A percentile compares a stretch with the other conserved stretches of the same genome.
Evolutionary conservation across 1,140 invertebrate genomes (phyloP).

Genomic region (Ctenoplectra terminalis): DNA sequence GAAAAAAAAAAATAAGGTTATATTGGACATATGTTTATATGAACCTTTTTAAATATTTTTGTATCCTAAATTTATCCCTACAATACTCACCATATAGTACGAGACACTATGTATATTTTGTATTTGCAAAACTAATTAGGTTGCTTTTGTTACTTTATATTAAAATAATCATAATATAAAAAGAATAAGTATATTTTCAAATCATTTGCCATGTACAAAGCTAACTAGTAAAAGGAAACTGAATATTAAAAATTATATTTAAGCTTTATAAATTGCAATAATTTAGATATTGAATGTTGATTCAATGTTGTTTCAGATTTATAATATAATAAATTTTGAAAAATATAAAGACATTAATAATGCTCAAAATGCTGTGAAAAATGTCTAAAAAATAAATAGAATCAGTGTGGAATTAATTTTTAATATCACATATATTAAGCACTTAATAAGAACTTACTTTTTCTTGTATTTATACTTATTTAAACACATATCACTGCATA

Average conservation of each 20-base stretch:
- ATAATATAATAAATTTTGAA: neutral
- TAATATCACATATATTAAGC: neutral
- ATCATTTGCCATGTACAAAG: too few species aligned
- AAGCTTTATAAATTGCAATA: neutral
- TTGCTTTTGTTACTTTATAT: too few species aligned
- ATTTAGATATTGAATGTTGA: neutral
- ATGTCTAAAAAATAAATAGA: neutral
- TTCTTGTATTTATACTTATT: constrained; percentile 5
- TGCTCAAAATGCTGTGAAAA: neutral
- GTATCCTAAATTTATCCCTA: too few species aligned
- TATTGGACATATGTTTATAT: too few species aligned
- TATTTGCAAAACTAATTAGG: too few species aligned
- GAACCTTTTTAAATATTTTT: too few species aligned
- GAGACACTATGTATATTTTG: too few species aligned
- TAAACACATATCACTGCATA: constrained; percentile 17
- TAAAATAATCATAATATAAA: too few species aligned
- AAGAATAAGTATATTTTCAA: too few species aligned
- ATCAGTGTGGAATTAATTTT: neutral
- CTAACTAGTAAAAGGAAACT: too few species aligned
- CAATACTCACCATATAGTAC: too few species aligned
- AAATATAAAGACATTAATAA: neutral
- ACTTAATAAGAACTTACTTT: constrained; percentile 15
- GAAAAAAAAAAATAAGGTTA: too few species aligned
- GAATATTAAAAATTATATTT: neutral
- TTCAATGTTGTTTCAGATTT: neutral